Evolutionary conservation across 2,888 invertebrate species (phyloP).

Genomic region (Chaitophorus viminalis): DNA sequence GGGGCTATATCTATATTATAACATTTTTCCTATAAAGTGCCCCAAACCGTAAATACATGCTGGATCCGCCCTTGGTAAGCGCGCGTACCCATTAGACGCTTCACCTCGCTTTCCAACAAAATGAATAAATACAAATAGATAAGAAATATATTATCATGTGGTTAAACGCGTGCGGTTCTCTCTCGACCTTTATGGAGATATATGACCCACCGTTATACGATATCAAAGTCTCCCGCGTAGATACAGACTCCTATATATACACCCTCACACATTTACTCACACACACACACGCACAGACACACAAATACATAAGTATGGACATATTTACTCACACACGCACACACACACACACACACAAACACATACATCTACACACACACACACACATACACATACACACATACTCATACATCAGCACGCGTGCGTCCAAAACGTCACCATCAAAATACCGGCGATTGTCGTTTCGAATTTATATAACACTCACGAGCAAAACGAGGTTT

Average conservation of each 20-base stretch:
- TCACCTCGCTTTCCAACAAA: not conserved
- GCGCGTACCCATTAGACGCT: too few species aligned
- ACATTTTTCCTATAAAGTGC: too few species aligned
- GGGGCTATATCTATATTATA: too few species aligned
- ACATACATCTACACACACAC: not conserved
- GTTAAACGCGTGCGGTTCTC: constrained; percentile 12
- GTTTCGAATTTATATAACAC: not conserved
- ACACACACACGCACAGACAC: not conserved
- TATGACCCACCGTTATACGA: constrained; percentile 22
- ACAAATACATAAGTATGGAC: too few species aligned
- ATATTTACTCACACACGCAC: not conserved
- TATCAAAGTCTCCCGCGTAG: constrained; percentile 9
- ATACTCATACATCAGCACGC: not conserved
- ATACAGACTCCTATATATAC: too few species aligned
- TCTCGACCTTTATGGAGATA: constrained; percentile 28
- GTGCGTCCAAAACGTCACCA: not conserved
- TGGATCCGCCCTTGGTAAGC: too few species aligned
- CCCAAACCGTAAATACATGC: too few species aligned
- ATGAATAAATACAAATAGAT: constrained; percentile 50
- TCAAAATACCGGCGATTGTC: not conserved
- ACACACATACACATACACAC: not conserved
- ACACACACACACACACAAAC: not conserved
- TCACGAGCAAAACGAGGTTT: too few species aligned
- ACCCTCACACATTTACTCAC: not conserved
- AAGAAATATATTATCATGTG: constrained; percentile 39